Conservation (phyloP, 2,113 vertebrate genomes). For the Pogona vitticeps region DNA sequence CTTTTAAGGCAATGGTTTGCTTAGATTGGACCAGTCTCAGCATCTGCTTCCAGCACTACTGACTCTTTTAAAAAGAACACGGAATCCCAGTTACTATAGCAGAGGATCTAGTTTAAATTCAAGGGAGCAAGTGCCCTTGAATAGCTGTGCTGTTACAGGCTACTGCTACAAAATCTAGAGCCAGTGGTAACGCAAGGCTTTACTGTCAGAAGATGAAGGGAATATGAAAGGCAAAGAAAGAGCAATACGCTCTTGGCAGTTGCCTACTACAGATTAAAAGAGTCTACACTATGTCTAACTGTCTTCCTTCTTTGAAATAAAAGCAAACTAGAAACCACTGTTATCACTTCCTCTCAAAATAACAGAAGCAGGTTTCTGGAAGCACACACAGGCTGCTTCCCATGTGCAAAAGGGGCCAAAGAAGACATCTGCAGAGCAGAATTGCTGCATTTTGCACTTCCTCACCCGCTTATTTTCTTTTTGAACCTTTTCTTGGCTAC, state of each 20-base stretch:
- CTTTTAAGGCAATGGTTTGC: conserved; percentile 48
- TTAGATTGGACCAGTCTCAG: conserved; percentile 9
- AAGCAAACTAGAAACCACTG: conserved; percentile 60
- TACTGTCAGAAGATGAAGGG: conserved; percentile 31
- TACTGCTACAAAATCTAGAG: conserved; percentile 30
- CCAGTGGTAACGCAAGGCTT: conserved; percentile 21
- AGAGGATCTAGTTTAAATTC: background rate
- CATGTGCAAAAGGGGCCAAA: background rate
- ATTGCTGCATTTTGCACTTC: background rate
- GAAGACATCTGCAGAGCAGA: background rate
- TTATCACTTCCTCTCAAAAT: background rate
- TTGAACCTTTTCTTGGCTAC: background rate
- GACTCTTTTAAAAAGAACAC: conserved; percentile 24
- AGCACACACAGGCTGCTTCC: background rate
- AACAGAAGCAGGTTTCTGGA: background rate
- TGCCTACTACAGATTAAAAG: background rate
- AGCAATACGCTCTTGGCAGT: conserved; percentile 33
- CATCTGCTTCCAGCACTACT: conserved; percentile 36
- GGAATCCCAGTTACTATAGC: conserved; percentile 27
- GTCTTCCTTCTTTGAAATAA: conserved; percentile 32
- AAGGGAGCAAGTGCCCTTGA: background rate
- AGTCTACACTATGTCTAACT: conserved; percentile 26
- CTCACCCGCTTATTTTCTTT: background rate
- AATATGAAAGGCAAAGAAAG: conserved; percentile 42
- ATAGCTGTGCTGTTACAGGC: background rate